phyloP scores from a whole-genome alignment of 2,888 invertebrate genomes.

The Drosophila multiciliata region DNA sequence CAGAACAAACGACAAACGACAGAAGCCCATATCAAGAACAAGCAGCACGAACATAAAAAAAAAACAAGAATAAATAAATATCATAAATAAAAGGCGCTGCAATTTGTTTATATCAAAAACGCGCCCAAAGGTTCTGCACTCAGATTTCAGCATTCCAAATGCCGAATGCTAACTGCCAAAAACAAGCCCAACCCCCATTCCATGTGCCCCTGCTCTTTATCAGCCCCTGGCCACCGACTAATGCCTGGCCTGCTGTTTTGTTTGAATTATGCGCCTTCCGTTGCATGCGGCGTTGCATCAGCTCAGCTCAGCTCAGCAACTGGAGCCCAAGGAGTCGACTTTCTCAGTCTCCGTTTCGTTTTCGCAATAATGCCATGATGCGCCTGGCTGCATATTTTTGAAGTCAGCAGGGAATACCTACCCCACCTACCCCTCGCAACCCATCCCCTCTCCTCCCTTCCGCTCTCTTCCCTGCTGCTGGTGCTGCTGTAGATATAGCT shows the following conservation, averaged over 20 bases:
- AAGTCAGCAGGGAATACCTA: slow-evolving; percentile 54
- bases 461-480: background rate
- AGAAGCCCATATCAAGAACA: slow-evolving; percentile 4
- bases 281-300: slow-evolving; percentile 72
- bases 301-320: slow-evolving; percentile 27
- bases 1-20: slow-evolving; percentile 5
- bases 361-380: slow-evolving; percentile 67
- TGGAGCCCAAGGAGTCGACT: slow-evolving; percentile 43
- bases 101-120: slow-evolving; percentile 80
- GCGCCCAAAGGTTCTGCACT: slow-evolving; percentile 53
- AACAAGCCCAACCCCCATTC: slow-evolving; percentile 7
- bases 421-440: background rate
- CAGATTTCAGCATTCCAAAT: slow-evolving; percentile 65
- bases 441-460: background rate
- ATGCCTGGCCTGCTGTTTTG: slow-evolving; percentile 69
- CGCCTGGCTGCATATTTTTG: slow-evolving; percentile 74
- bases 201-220: background rate
- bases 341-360: slow-evolving; percentile 13
- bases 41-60: slow-evolving; percentile 30
- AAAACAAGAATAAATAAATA: slow-evolving; percentile 47
- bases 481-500: background rate
- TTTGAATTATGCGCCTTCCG: slow-evolving; percentile 77
- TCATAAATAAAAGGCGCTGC: slow-evolving; percentile 76
- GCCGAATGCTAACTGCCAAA: slow-evolving; percentile 49
- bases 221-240: slow-evolving; percentile 4